Conservation (phyloP, 2,888 invertebrate species). For the Dryadula phaetusa region DNA sequence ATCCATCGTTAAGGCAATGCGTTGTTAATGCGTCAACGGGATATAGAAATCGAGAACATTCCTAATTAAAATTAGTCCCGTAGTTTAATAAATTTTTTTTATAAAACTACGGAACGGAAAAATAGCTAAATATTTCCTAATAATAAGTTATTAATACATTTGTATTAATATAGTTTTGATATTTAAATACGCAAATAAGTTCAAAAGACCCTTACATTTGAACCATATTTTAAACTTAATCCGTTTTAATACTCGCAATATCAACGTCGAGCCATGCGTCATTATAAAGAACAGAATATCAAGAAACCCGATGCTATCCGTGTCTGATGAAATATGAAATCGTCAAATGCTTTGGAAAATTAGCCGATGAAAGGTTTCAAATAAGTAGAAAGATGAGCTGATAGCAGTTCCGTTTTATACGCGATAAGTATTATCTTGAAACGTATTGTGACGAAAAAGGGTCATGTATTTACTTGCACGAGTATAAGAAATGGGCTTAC, state of each 20-base stretch:
- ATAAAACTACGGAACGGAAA: no score
- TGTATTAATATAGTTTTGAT: no score
- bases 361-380: slow-evolving; percentile 46
- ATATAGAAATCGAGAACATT: no score
- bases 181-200: background rate
- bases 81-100: no score
- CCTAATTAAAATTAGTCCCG: no score
- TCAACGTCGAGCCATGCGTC: background rate
- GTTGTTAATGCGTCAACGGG: no score
- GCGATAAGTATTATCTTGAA: slow-evolving; percentile 7
- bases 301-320: slow-evolving; percentile 27
- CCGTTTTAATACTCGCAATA: background rate
- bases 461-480: background rate
- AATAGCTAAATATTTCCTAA: no score
- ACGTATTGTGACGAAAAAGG: background rate
- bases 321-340: slow-evolving; percentile 44
- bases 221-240: background rate
- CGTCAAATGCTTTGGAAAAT: slow-evolving; percentile 51
- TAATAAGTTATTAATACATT: no score
- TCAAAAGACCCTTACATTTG: background rate
- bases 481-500: background rate
- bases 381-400: slow-evolving; percentile 53
- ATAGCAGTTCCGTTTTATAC: slow-evolving; percentile 40
- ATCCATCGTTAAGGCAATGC: no score
- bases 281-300: slow-evolving; percentile 3